These are phyloP conservation scores for Serilophus lunatus DNA, from an alignment of 2,113 vertebrate genomes.

Conservation along the genomic window DNA sequence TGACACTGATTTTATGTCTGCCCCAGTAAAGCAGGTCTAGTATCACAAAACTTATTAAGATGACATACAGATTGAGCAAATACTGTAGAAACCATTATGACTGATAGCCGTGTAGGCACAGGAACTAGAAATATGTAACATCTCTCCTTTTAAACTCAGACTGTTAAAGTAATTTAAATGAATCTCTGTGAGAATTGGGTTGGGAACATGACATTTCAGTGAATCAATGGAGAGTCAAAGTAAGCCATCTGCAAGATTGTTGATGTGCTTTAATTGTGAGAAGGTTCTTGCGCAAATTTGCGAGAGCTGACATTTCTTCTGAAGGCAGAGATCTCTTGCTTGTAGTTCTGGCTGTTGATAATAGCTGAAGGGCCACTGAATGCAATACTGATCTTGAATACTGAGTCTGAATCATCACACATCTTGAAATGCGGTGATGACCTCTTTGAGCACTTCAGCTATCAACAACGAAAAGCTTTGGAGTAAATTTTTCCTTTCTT, in stretches of 20 bases:
- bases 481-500: background rate
- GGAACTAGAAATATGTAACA: background rate
- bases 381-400: background rate
- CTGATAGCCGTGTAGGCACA: background rate
- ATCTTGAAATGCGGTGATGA: background rate
- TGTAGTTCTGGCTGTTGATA: slow-evolving; percentile 11
- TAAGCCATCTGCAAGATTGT: background rate
- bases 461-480: background rate
- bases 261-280: slow-evolving; percentile 9
- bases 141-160: background rate
- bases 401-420: background rate
- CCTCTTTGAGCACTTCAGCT: background rate
- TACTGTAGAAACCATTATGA: slow-evolving; percentile 37
- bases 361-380: background rate
- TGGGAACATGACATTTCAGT: background rate
- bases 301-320: background rate
- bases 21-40: background rate
- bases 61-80: background rate
- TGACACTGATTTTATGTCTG: slow-evolving; percentile 2
- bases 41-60: background rate
- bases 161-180: slow-evolving; percentile 13
- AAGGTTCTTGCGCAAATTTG: background rate
- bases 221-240: background rate
- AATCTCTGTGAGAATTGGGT: background rate
- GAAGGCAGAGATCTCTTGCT: slow-evolving; percentile 15